Conservation (phyloP, 2,113 vertebrate species). For the Rana temporaria region DNA sequence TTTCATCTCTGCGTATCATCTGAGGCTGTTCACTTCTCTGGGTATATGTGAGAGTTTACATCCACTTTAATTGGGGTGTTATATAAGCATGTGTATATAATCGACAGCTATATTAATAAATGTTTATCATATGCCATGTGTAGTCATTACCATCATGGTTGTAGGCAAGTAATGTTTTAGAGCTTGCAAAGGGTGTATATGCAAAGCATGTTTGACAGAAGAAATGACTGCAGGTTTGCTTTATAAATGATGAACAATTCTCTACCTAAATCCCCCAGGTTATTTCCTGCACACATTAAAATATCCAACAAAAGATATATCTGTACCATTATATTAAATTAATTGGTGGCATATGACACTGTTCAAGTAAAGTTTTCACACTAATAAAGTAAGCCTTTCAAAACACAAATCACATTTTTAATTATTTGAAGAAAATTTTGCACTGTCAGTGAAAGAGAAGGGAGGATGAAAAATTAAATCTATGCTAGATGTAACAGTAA, state of each 20-base stretch:
- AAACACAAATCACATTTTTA: conserved; percentile 39
- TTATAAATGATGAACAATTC: conserved; percentile 6
- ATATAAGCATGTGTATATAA: no score
- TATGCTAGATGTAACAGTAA: conserved; percentile 13
- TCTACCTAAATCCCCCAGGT: conserved; percentile 1
- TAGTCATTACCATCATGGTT: no score
- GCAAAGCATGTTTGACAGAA: background rate
- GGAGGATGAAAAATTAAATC: conserved; percentile 28
- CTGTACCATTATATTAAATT: conserved; percentile 29
- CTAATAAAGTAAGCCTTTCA: conserved; percentile 27
- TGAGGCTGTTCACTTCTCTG: no score
- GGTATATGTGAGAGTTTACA: no score
- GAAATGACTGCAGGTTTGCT: background rate
- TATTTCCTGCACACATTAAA: conserved; percentile 26
- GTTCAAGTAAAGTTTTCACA: conserved; percentile 14
- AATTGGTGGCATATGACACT: conserved; percentile 35
- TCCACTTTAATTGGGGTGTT: no score
- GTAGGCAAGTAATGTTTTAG: no score
- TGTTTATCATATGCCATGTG: no score
- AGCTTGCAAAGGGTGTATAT: no score
- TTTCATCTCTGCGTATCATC: no score
- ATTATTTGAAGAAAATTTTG: conserved; percentile 42
- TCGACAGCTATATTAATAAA: no score
- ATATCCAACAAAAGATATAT: conserved; percentile 38
- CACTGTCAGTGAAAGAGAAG: conserved; percentile 31